Evolutionary conservation across 1,140 invertebrate genomes (phyloP).

Genomic region (Meloidogyne chitwoodi): DNA sequence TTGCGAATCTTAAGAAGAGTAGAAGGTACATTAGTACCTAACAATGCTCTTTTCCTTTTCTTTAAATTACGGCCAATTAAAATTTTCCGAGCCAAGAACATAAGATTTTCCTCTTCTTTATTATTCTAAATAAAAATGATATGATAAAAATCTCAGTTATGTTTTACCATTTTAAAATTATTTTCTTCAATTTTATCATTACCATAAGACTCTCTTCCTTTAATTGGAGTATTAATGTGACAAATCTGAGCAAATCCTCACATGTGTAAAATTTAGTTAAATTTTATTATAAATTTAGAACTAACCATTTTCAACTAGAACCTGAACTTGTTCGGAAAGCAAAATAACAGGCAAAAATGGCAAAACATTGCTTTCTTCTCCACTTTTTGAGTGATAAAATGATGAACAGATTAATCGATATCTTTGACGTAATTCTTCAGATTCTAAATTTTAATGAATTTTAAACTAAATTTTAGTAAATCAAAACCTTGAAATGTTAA

Average conservation of each 20-base stretch:
- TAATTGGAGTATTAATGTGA: not conserved
- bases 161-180: not conserved
- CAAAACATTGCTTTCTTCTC: not conserved
- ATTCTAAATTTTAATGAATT: not conserved
- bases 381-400: not conserved
- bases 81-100: conserved; percentile 4
- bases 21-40: conserved; percentile 4
- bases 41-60: not conserved
- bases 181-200: not conserved
- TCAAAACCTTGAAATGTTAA: not conserved
- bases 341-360: conserved; percentile 18
- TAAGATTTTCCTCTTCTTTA: not conserved
- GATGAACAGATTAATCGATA: not conserved
- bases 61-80: conserved; percentile 14
- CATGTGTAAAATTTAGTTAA: not conserved
- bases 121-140: not conserved
- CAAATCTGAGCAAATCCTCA: conserved; percentile 12
- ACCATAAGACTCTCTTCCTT: not conserved
- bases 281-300: not conserved
- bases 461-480: not conserved
- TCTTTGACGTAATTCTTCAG: not conserved
- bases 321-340: conserved; percentile 34
- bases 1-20: conserved; percentile 1
- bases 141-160: not conserved
- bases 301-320: conserved; percentile 36